Evolutionary conservation across 2,113 vertebrate species (phyloP).

Genomic region (Furnarius figulus): DNA sequence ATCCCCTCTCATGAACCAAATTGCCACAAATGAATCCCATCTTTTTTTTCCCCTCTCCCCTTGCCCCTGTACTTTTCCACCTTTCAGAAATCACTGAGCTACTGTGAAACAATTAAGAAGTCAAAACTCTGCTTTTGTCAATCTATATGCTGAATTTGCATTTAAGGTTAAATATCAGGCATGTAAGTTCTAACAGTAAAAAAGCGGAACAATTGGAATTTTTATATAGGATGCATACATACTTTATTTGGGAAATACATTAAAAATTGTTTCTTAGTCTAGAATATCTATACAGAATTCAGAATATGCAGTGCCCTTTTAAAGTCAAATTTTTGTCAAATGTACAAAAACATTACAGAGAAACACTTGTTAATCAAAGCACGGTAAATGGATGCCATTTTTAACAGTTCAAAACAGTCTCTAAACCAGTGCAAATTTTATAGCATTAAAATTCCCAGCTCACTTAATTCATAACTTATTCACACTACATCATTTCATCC

Average conservation of each 20-base stretch:
- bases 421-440: conserved; percentile 64
- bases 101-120: not conserved
- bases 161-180: not conserved
- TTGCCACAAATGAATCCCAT: not conserved
- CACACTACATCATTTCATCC: conserved; percentile 18
- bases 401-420: conserved; percentile 46
- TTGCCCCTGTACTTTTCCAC: not conserved
- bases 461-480: conserved; percentile 32
- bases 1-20: not conserved
- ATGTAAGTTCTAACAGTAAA: not conserved
- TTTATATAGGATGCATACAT: not conserved
- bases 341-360: conserved; percentile 55
- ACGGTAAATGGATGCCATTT: conserved; percentile 55
- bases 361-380: conserved; percentile 58
- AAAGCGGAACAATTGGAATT: not conserved
- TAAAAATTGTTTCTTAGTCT: conserved; percentile 41
- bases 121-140: not conserved
- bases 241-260: conserved; percentile 68
- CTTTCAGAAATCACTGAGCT: not conserved
- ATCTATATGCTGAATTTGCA: not conserved
- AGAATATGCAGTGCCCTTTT: conserved; percentile 53
- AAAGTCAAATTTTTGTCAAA: conserved; percentile 44
- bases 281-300: conserved; percentile 55
- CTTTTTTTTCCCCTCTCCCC: not conserved
- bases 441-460: conserved; percentile 45